Evolutionary conservation across 2,888 invertebrate species (phyloP).

Genomic region (Cataglyphis livida): DNA sequence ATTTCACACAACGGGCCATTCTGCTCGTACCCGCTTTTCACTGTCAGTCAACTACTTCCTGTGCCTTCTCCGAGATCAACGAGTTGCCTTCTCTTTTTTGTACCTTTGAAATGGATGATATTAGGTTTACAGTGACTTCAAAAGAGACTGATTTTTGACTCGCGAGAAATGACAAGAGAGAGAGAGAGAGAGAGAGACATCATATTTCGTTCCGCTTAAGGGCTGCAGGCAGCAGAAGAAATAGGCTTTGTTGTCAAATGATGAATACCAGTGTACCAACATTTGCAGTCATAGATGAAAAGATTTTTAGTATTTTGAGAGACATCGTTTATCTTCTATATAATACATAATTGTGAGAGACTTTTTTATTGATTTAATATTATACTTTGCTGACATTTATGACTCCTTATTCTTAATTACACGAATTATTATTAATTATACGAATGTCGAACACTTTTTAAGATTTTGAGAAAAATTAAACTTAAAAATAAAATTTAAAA

Average conservation of each 20-base stretch:
- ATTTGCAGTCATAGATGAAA: slow-evolving; percentile 18
- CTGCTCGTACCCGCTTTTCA: slow-evolving; percentile 51
- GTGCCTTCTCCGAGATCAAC: slow-evolving; percentile 74
- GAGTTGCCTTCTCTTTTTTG: slow-evolving; percentile 51
- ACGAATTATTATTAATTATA: neutral
- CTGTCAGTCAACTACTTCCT: slow-evolving; percentile 67
- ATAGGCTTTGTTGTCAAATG: slow-evolving; percentile 53
- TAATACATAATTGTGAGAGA: too few relatives aligned
- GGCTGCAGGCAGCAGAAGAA: slow-evolving; percentile 60
- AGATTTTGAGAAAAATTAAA: too few relatives aligned
- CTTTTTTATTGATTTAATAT: neutral
- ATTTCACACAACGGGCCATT: slow-evolving; percentile 43
- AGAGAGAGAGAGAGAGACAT: slow-evolving; percentile 6
- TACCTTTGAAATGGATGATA: neutral
- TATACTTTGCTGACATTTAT: neutral
- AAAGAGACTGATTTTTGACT: slow-evolving; percentile 75
- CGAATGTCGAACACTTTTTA: neutral
- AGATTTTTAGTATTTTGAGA: neutral
- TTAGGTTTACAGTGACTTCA: neutral
- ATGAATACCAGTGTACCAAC: neutral
- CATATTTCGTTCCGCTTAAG: neutral
- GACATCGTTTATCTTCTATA: neutral
- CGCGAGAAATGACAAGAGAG: slow-evolving; percentile 52
- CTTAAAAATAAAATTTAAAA: neutral
- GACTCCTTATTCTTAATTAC: neutral